Evolutionary conservation across 2,113 vertebrate species (phyloP).

Genomic region (Brachyistius frenatus): DNA sequence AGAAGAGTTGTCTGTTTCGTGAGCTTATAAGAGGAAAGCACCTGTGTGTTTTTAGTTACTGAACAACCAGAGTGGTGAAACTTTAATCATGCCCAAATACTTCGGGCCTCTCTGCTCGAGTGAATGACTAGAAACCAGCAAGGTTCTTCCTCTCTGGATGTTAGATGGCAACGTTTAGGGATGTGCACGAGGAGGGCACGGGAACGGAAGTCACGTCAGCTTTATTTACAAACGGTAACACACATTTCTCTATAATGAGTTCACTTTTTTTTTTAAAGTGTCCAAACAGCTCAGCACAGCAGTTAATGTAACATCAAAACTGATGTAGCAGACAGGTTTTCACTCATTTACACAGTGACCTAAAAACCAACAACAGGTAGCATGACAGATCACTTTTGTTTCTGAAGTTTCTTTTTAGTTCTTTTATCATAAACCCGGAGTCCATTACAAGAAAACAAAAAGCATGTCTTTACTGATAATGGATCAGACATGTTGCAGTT

Average conservation of each 20-base stretch:
- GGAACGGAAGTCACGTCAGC: neutral
- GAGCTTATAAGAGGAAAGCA: neutral
- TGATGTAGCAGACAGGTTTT: too few species aligned
- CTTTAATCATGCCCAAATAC: constrained; percentile 42
- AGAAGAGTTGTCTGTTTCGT: neutral
- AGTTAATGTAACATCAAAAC: too few species aligned
- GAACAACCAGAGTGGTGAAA: constrained; percentile 62
- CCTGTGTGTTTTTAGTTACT: constrained; percentile 62
- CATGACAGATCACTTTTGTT: too few species aligned
- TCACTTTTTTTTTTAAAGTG: too few species aligned
- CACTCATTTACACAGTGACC: too few species aligned
- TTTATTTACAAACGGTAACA: neutral
- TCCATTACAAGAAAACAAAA: too few species aligned
- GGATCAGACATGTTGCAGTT: too few species aligned
- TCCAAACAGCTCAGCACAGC: too few species aligned
- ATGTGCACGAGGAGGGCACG: neutral
- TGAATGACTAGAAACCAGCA: neutral
- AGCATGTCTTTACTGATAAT: too few species aligned
- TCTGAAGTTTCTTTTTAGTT: too few species aligned
- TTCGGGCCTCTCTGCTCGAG: neutral
- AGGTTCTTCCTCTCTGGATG: neutral
- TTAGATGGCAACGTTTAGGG: neutral
- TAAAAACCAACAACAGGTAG: too few species aligned
- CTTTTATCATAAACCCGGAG: too few species aligned
- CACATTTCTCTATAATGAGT: neutral